Evolutionary conservation across 2,888 invertebrate species (phyloP), one percentile per base, ranked within the genome.

Genomic region (Metopia argyrocephala): DNA sequence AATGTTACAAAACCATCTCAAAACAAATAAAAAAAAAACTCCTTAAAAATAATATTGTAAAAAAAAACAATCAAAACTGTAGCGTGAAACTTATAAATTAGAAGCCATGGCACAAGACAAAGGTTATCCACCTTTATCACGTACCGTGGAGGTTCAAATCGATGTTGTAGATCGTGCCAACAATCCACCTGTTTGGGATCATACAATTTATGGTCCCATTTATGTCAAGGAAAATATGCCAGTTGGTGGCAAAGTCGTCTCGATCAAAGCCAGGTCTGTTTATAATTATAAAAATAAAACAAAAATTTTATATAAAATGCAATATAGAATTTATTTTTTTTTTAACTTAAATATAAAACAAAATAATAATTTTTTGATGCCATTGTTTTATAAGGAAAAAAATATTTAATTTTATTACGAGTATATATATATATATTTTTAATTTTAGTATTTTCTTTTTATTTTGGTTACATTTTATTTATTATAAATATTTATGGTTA

Each of bases 21-120:
- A n/a, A n/a, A n/a, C n/a, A 9, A 38, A 3, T 3, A 12, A 6
- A 18, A 65, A 75, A 50, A 79, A 64, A 70, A 45, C 54, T 45
- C 3, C 25, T n/a, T 27, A 62, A 74, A 80, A 31, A 59, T 50
- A 23, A 57, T 48, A 56, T 48, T 45, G 12, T 61, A 74, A 27
- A 62, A 61, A 79, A 85, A 85, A 84, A 83, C 83, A 85, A 86
- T 69, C 73, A 54, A 65, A 69, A 68, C 69, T 79, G 83, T 87
- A 97, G 97, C 96, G 97, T 93, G 97, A 97, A 94, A 96, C 97
- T 91, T 98, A 97, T 95, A 97, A 96, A 94, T 94, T 98, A 94
- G 96, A 96, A 94, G 98, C 98, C 92, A 97, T 96, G 94, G 98
- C 98, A 92, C 95, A 97, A 94, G 98, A 98, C 93, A 97, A 96